Evolutionary conservation across 2,888 invertebrate species (phyloP).

Genomic region (Bugula neritina): DNA sequence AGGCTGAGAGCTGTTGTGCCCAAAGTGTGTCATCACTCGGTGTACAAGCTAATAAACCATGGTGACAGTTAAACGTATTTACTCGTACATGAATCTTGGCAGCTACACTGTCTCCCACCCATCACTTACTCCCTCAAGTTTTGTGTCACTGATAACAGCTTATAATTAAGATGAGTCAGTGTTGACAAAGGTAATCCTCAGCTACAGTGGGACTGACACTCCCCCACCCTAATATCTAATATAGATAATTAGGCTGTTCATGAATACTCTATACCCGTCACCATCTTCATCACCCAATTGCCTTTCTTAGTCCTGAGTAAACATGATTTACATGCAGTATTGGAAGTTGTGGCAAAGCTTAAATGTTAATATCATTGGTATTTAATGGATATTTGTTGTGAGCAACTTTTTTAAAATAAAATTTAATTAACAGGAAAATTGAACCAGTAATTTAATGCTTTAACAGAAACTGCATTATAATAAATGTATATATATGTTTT

Average conservation of each 20-base stretch:
- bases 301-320: conserved; percentile 4
- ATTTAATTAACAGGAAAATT: too few relatives aligned
- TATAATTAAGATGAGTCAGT: neutral
- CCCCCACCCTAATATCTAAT: too few relatives aligned
- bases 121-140: neutral
- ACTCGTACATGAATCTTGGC: neutral
- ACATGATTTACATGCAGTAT: conserved; percentile 12
- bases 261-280: neutral
- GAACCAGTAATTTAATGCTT: too few relatives aligned
- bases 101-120: neutral
- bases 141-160: neutral
- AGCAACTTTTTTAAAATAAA: too few relatives aligned
- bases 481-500: too few relatives aligned
- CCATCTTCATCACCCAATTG: neutral
- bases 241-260: neutral
- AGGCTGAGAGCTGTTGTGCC: too few relatives aligned
- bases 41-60: neutral
- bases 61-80: neutral
- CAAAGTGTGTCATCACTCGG: too few relatives aligned
- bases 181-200: neutral
- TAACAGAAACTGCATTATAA: too few relatives aligned
- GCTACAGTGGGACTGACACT: too few relatives aligned
- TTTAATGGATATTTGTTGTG: too few relatives aligned
- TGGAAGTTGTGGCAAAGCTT: neutral
- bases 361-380: too few relatives aligned